Evolutionary conservation across 2,888 invertebrate species (phyloP), one percentile per base, ranked within the genome.

Genomic region (Sinohyriopsis cumingii): DNA sequence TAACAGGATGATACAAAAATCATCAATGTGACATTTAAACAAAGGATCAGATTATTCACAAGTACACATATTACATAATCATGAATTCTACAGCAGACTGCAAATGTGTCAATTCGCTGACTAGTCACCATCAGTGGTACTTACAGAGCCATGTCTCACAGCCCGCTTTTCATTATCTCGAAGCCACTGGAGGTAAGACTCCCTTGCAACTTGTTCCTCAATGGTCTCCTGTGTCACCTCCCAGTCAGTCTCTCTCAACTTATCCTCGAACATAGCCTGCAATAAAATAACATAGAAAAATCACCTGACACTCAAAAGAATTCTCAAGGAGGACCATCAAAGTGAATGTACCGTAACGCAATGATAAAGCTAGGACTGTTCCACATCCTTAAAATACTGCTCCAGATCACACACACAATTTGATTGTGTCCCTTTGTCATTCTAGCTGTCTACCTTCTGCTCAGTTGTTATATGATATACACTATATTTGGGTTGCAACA

Each of bases 171-270:
- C 88, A 78, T 88, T 87, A 68, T 89, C 90, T 59, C 83, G 92
- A 63, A 94, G 91, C 94, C 94, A 95, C 87, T 95, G 95, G 63
- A 95, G 92, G 90, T 95, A 95, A 59, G 95, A 95, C 90, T 96
- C 95, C 22, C 95, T 91, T 7, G 95, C 95, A 22, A 95, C 94
- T 91, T 95, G 95, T 87, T 96, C 95, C 86, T 95, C 95, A 69
- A 96, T 94, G n/a, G 95, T 95, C 89, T 96, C 95, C 87, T 95
- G 95, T 0, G 96, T 96, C 15, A 96, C 94, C 89, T 96, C 96
- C 95, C 95, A 96, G 90, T 96, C 96, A 9, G 96, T 95, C 74
- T 95, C 95, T 84, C 94, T 93, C 63, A 96, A 90, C 89, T 96
- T 96, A 89, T 96, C 96, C 89, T 96, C 95, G 82, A 96, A 91